phyloP scores from a whole-genome alignment of 2,888 invertebrate genomes.

The Allygus modestus region DNA sequence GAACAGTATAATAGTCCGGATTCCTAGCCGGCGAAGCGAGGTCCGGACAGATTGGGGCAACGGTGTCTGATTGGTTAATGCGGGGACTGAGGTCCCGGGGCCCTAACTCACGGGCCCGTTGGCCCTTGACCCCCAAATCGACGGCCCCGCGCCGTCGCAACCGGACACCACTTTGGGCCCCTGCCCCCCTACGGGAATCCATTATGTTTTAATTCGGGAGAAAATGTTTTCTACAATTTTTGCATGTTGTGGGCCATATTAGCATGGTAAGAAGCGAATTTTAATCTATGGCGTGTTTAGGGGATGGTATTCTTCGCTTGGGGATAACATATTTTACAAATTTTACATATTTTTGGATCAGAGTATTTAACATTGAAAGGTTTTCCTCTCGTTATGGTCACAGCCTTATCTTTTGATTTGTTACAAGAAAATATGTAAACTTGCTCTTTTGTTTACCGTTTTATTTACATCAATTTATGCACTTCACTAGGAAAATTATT shows the following conservation, averaged over 20 bases:
- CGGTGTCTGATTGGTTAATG: slow-evolving; percentile 39
- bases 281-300: too few relatives aligned
- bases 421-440: too few relatives aligned
- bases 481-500: too few relatives aligned
- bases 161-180: slow-evolving; percentile 41
- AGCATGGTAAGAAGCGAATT: too few relatives aligned
- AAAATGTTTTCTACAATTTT: not conserved
- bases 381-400: too few relatives aligned
- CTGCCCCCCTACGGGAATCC: not conserved
- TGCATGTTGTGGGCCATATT: not conserved
- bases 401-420: too few relatives aligned
- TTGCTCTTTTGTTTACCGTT: too few relatives aligned
- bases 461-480: too few relatives aligned
- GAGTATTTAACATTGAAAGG: too few relatives aligned
- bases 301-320: too few relatives aligned
- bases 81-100: slow-evolving; percentile 10
- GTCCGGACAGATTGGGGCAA: slow-evolving; percentile 39
- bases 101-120: slow-evolving; percentile 47
- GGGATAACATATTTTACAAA: too few relatives aligned
- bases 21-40: slow-evolving; percentile 15
- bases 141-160: slow-evolving; percentile 25
- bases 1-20: slow-evolving; percentile 15
- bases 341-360: too few relatives aligned
- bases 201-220: slow-evolving; percentile 22
- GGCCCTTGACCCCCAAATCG: slow-evolving; percentile 41